These are phyloP conservation scores for Cheilinus undulatus DNA, from an alignment of 2,113 vertebrate species.

Conservation along the genomic window DNA sequence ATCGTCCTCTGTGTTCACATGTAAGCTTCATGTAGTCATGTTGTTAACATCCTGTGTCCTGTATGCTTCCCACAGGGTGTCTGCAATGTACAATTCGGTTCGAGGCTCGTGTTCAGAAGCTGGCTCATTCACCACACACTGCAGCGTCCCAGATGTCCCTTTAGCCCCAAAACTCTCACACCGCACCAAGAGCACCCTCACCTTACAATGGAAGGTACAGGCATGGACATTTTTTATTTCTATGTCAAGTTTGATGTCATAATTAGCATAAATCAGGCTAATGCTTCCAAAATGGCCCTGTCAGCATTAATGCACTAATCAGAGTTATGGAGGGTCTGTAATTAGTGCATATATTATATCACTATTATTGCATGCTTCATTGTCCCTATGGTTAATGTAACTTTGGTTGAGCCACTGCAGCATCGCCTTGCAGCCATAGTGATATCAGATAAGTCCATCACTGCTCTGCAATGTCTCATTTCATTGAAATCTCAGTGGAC, in stretches of 20 bases:
- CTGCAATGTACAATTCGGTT: conserved; percentile 89
- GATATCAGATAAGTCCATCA: too few species aligned
- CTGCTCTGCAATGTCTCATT: too few species aligned
- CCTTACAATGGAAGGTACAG: conserved; percentile 96
- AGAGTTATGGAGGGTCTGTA: too few species aligned
- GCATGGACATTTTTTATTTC: not conserved
- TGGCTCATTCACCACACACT: conserved; percentile 92
- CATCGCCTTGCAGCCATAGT: too few species aligned
- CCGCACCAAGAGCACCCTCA: conserved; percentile 93
- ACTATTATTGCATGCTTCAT: too few species aligned
- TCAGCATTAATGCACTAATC: too few species aligned
- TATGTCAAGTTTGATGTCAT: not conserved
- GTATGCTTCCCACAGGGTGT: conserved; percentile 84
- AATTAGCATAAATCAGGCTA: not conserved
- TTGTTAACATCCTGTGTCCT: not conserved
- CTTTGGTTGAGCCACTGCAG: too few species aligned
- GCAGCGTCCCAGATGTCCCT: conserved; percentile 92
- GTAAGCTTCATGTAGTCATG: not conserved
- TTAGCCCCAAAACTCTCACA: conserved; percentile 91
- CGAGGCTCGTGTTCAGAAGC: conserved; percentile 94
- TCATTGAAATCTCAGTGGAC: too few species aligned
- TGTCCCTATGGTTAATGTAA: too few species aligned
- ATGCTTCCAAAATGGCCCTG: too few species aligned
- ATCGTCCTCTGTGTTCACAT: not conserved
- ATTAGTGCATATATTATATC: too few species aligned